Percentiles rank a stretch among this genome's conserved stretches.
Conservation (phyloP, 2,888 invertebrate genomes). For the Allophyes oxyacanthae region DNA sequence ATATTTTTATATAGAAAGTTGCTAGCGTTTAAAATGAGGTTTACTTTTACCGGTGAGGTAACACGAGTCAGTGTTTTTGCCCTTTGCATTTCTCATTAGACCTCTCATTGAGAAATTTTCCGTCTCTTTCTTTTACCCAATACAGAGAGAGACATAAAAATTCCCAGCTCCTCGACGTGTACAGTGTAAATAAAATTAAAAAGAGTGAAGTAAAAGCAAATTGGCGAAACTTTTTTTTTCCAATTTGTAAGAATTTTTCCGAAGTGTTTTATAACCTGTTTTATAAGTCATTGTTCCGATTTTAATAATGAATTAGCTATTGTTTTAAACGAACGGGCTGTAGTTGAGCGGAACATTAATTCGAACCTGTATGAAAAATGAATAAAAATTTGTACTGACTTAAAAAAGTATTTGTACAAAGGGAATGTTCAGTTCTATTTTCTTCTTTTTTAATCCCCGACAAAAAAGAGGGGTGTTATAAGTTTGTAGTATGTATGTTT, state of each 20-base stretch:
- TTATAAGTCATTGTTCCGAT: slow-evolving; percentile 56
- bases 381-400: not conserved
- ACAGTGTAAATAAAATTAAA: slow-evolving; percentile 44
- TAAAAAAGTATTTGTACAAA: no score
- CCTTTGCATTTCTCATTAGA: slow-evolving; percentile 58
- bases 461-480: no score
- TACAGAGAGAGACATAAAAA: slow-evolving; percentile 24
- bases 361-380: slow-evolving; percentile 16
- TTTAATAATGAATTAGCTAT: slow-evolving; percentile 57
- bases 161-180: slow-evolving; percentile 39
- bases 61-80: slow-evolving; percentile 50
- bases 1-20: no score
- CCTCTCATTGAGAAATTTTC: slow-evolving; percentile 47
- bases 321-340: slow-evolving; percentile 48
- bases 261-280: slow-evolving; percentile 53
- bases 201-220: slow-evolving; percentile 51
- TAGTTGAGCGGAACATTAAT: slow-evolving; percentile 35
- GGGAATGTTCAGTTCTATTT: no score
- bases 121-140: slow-evolving; percentile 32
- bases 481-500: no score
- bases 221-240: slow-evolving; percentile 50
- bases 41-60: slow-evolving; percentile 41
- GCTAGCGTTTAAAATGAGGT: slow-evolving; percentile 20
- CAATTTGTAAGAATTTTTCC: slow-evolving; percentile 47
- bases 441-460: no score